These are phyloP conservation scores for Phymorhynchus buccinoides DNA, from an alignment of 1,140 invertebrate genomes.

Conservation along the genomic window DNA sequence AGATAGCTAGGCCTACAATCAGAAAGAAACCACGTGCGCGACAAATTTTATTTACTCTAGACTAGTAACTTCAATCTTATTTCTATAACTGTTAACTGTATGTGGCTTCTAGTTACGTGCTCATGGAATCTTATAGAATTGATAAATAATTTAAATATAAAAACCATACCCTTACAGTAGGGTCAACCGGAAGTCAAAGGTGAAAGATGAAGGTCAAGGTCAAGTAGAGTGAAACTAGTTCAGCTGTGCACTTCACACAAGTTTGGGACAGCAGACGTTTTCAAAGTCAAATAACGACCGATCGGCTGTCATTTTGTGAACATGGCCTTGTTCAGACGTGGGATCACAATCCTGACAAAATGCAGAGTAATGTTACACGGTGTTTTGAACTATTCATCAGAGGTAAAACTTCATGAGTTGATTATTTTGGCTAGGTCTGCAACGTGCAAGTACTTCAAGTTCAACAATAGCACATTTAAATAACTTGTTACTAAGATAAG, in stretches of 20 bases:
- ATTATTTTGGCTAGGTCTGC: too few relatives aligned
- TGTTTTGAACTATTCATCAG: neutral
- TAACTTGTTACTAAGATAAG: too few relatives aligned
- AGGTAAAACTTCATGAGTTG: slow-evolving; percentile 17
- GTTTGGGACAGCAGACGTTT: neutral
- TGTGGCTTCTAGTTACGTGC: too few relatives aligned
- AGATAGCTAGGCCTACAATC: too few relatives aligned
- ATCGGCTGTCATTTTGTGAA: neutral
- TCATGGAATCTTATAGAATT: too few relatives aligned
- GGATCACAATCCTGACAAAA: neutral
- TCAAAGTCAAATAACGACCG: neutral
- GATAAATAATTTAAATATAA: too few relatives aligned
- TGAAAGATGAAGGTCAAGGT: slow-evolving; percentile 1
- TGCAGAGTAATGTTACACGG: neutral
- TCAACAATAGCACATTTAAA: too few relatives aligned
- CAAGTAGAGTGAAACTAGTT: neutral
- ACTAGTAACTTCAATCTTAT: too few relatives aligned
- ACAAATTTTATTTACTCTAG: neutral
- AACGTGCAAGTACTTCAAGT: too few relatives aligned
- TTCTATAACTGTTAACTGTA: too few relatives aligned
- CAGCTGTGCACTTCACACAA: slow-evolving; percentile 18
- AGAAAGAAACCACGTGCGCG: neutral
- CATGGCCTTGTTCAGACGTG: neutral
- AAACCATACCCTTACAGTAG: too few relatives aligned
- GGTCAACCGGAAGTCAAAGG: slow-evolving; percentile 6